Conservation (phyloP, 2,113 vertebrate genomes). For the Pardalotus punctatus region DNA sequence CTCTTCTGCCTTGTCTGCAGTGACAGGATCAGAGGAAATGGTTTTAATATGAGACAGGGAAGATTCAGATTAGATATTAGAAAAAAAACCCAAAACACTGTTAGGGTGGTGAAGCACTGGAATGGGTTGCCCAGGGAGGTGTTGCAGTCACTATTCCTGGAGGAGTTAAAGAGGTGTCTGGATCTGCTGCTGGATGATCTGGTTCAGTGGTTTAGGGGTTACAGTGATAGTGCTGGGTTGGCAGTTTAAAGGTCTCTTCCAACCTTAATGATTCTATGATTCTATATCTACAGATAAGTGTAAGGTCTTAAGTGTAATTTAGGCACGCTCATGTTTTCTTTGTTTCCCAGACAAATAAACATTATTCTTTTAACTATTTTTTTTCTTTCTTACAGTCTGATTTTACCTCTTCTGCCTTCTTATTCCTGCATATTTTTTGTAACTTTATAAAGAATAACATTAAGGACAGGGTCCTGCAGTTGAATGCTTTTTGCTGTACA, state of each 20-base stretch:
- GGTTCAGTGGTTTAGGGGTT: not conserved
- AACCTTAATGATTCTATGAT: not conserved
- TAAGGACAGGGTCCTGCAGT: not conserved
- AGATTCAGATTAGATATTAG: not conserved
- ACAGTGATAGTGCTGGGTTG: not conserved
- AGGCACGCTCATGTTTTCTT: not conserved
- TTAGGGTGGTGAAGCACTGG: not conserved
- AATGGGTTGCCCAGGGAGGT: not conserved
- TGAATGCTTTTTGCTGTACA: not conserved
- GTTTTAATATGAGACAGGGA: not conserved
- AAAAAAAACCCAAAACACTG: not conserved
- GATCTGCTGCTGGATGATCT: not conserved
- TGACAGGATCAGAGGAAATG: not conserved
- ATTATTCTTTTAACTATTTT: not conserved
- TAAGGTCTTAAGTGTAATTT: not conserved
- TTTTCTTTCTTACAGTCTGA: not conserved
- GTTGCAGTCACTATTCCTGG: not conserved
- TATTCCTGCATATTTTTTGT: not conserved
- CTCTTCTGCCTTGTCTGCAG: not conserved
- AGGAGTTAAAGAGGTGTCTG: not conserved
- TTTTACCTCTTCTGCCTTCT: not conserved
- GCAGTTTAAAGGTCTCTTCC: not conserved
- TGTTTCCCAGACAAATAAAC: not conserved
- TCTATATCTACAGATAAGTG: not conserved
- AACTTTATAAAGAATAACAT: not conserved